Base-by-base conservation (phyloP, 2,797 vertebrate genomes). In the Halcyon badia region DNA sequence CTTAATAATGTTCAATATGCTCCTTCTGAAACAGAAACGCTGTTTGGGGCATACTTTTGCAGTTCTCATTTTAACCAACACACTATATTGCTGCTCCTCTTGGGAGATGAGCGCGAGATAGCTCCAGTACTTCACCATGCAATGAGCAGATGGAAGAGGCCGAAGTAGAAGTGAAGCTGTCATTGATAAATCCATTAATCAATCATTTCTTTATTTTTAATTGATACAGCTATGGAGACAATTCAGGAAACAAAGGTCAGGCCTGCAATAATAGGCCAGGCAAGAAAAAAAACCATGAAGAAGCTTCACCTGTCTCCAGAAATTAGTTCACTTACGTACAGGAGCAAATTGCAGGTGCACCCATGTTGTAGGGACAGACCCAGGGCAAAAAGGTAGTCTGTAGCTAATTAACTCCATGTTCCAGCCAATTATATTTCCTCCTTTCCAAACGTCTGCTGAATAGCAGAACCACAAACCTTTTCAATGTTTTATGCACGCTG, bases 81-180 rank as follows among this genome's bases (percentile, higher is more conserved):
- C 31, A 58, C 17, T 18, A 49, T 72, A 87, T 86, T 92, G 87
- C 89, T 93, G 83, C 77, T 96, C 62, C 98, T 97, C 98, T 60
- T 95, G 97, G 97, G 98, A 98, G 98, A 98, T 98, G 94, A 98
- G 61, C 77, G 83, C 73, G 90, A 97, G 93, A 80, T 82, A 85
- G 85, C 90, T 82, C 56, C 97, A 97, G 83, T 52, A 82, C 83
- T 94, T 89, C 91, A 90, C 83, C 79, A 28, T 61, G 75, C 92
- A 94, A 56, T 31, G 52, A 96, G 48, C 92, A 97, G 94, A 97
- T 94, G 97, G 97, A 69, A 96, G 96, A 96, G 82, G 96, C 87
- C 94, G 62, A 89, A 88, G 81, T 58, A 94, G 87, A 97, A 96
- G 91, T 94, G 56, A 97, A 71, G 89, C 92, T 92, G 73, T 92